Conservation (phyloP, 2,888 invertebrate genomes). For the Lasioglossum figueresi region DNA sequence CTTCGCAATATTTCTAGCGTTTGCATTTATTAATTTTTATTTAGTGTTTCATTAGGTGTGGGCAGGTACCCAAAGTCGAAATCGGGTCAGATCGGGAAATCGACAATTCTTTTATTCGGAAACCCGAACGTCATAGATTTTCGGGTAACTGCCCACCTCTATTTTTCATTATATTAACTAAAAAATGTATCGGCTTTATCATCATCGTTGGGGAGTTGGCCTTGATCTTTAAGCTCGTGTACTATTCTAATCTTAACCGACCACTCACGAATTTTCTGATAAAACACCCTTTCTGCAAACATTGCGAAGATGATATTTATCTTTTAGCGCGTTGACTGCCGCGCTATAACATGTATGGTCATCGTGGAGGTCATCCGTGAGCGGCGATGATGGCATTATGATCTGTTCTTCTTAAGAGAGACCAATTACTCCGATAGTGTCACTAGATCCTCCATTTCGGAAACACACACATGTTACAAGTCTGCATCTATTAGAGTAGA, state of each 20-base stretch:
- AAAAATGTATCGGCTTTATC: neutral
- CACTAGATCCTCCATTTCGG: neutral
- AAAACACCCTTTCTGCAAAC: neutral
- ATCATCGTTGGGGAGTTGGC: neutral
- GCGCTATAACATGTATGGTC: neutral
- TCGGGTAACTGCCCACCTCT: too few relatives aligned
- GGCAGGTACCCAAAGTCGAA: too few relatives aligned
- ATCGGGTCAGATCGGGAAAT: too few relatives aligned
- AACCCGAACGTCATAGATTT: too few relatives aligned
- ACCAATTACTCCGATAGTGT: too few relatives aligned
- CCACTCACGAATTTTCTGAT: neutral
- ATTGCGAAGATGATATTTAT: neutral
- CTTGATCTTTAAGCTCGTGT: neutral
- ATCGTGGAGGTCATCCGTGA: neutral
- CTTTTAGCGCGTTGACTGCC: neutral
- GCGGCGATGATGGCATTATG: neutral
- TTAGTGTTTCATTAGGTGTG: too few relatives aligned
- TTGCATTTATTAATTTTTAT: neutral
- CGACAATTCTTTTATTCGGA: too few relatives aligned
- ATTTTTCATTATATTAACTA: neutral
- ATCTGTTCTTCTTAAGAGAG: neutral
- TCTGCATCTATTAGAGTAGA: neutral
- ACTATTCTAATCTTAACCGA: neutral
- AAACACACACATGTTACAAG: neutral
- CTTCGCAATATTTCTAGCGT: neutral